Evolutionary conservation across 1,140 invertebrate genomes (phyloP).

Genomic region (Drepana arcuata): DNA sequence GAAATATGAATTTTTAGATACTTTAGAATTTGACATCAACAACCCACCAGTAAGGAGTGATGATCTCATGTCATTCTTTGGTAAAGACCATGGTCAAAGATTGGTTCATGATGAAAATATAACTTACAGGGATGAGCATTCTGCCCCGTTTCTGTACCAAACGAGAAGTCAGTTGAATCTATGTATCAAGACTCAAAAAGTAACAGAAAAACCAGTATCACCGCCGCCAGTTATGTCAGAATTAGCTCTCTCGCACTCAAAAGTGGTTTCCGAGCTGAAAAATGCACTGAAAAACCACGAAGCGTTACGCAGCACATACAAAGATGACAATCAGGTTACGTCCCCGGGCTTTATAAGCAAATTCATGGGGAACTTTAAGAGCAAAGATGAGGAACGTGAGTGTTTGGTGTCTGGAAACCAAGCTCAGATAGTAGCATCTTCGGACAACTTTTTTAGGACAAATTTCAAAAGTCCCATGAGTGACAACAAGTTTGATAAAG

Average conservation of each 20-base stretch:
- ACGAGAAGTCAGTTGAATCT: constrained; percentile 84
- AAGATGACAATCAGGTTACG: constrained; percentile 37
- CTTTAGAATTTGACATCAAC: constrained; percentile 52
- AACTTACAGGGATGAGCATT: constrained; percentile 82
- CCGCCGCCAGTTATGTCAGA: constrained; percentile 50
- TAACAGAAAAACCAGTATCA: constrained; percentile 26
- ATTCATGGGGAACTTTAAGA: constrained; percentile 63
- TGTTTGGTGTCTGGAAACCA: constrained; percentile 43
- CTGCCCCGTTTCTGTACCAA: constrained; percentile 84
- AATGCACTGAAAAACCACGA: constrained; percentile 64
- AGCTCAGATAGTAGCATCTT: constrained; percentile 60
- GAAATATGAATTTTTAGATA: constrained; percentile 75
- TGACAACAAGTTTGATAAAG: constrained; percentile 45
- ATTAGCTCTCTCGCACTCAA: constrained; percentile 58
- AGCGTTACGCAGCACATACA: constrained; percentile 36
- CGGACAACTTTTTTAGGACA: constrained; percentile 65
- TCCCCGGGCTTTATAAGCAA: constrained; percentile 62
- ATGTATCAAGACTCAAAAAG: constrained; percentile 54
- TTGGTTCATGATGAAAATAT: constrained; percentile 70
- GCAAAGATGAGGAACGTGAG: constrained; percentile 57
- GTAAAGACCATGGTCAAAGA: constrained; percentile 62
- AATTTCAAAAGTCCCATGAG: constrained; percentile 54
- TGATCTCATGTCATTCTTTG: constrained; percentile 66
- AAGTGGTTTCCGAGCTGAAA: constrained; percentile 64
- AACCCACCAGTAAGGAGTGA: constrained; percentile 52